These are phyloP conservation scores for Cheiracanthium punctorium DNA, from an alignment of 2,888 invertebrate species.

Conservation along the genomic window DNA sequence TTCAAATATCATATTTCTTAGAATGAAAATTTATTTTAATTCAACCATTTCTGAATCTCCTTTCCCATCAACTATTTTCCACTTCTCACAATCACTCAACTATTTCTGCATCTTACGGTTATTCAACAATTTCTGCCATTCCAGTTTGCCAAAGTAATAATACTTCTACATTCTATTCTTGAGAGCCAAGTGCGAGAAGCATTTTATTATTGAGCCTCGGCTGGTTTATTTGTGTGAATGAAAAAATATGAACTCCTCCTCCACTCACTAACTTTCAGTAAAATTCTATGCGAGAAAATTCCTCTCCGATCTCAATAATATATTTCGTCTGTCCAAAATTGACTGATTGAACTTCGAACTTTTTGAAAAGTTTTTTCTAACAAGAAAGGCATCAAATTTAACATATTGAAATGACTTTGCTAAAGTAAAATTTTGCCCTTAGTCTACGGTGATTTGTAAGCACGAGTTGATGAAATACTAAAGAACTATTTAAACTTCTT, in stretches of 20 bases:
- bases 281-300: not conserved
- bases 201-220: not conserved
- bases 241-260: not conserved
- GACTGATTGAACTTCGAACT: not conserved
- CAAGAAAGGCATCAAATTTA: not conserved
- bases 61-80: too few species aligned
- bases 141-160: slow-evolving; percentile 1
- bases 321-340: not conserved
- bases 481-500: too few species aligned
- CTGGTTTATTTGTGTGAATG: not conserved
- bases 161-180: not conserved
- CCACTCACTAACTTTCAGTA: not conserved
- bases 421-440: too few species aligned
- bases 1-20: too few species aligned
- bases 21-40: not conserved
- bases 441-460: too few species aligned
- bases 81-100: not conserved
- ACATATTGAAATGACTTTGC: not conserved
- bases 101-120: not conserved
- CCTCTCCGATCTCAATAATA: not conserved
- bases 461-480: too few species aligned
- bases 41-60: not conserved
- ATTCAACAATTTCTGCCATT: not conserved
- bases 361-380: not conserved
- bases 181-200: not conserved